A percentile compares a stretch with the other conserved stretches of the same genome.
These are phyloP conservation scores for Palaemon carinicauda DNA, from an alignment of 1,140 invertebrate species.

Conservation along the genomic window DNA sequence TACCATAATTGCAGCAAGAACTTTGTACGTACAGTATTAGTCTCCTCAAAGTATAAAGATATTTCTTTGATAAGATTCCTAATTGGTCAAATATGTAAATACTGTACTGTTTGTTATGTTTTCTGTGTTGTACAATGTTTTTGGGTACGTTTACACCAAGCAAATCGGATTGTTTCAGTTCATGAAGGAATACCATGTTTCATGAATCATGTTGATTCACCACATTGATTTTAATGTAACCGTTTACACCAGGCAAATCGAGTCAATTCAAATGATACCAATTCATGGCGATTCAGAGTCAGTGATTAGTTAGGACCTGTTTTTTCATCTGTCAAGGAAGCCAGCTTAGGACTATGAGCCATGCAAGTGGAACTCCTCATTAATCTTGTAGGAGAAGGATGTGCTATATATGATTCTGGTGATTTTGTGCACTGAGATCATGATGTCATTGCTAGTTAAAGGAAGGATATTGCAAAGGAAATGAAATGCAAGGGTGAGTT, in stretches of 20 bases:
- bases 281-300: no score
- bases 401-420: background rate
- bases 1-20: no score
- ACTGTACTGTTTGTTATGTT: no score
- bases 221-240: background rate
- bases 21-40: no score
- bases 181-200: conserved; percentile 9
- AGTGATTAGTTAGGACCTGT: background rate
- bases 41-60: no score
- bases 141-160: background rate
- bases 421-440: background rate
- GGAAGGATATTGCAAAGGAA: no score
- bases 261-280: conserved; percentile 6
- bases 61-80: no score
- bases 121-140: background rate
- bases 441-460: no score
- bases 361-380: background rate
- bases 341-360: background rate
- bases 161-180: background rate
- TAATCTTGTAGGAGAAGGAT: no score
- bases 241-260: conserved; percentile 1
- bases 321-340: background rate
- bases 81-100: no score
- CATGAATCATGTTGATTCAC: conserved; percentile 11
- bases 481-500: no score